Evolutionary conservation across 1,140 invertebrate species (phyloP), one percentile per base, ranked within the genome.

Genomic region (Cepaea nemoralis): DNA sequence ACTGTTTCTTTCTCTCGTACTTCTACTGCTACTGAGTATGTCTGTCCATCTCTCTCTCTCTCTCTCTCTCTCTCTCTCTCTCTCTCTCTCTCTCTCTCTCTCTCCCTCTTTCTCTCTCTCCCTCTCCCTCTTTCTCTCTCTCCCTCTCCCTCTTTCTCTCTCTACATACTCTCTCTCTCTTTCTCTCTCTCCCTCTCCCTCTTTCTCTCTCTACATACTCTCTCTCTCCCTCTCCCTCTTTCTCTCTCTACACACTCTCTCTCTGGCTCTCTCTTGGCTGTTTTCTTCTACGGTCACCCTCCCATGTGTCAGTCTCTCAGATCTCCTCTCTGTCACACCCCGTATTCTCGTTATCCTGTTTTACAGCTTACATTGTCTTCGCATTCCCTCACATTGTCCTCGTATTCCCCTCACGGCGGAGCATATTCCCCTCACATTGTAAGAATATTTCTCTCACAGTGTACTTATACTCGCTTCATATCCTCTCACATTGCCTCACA

Each of bases 71-170:
- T 55, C 19, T 55, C 50, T 55, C 19, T 55, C 50, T 55, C 19
- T 55, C 50, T 55, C 19, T 55, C 50, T 55, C 19, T 55, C 50
- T 55, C 19, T 55, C 50, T 55, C 19, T 55, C 50, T 55, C 19
- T 55, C 50, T 73, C 12, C 42, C 70, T 73, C 12, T 73, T 39
- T 73, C 12, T 73, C 70, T 73, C 2, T 73, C 70, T 73, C 1
- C 42, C 70, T 73, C 1, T 73, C 70, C 42, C 1, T 73, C 70
- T 73, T 1, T 73, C 70, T 73, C 2, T 73, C 70, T 73, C 2
- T 73, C 70, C 42, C 2, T 73, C 70, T 69, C 5, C 27, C 70
- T 73, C 2, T 73, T 27, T 55, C 3, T 55, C 50, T 55, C 3
- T 55, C 50, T 55, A 19, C n/a, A n/a, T n/a, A n/a, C 3, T 55